Evolutionary conservation across 2,888 invertebrate species (phyloP), one percentile per base, ranked within the genome.

Genomic region (Heliconius aoede): DNA sequence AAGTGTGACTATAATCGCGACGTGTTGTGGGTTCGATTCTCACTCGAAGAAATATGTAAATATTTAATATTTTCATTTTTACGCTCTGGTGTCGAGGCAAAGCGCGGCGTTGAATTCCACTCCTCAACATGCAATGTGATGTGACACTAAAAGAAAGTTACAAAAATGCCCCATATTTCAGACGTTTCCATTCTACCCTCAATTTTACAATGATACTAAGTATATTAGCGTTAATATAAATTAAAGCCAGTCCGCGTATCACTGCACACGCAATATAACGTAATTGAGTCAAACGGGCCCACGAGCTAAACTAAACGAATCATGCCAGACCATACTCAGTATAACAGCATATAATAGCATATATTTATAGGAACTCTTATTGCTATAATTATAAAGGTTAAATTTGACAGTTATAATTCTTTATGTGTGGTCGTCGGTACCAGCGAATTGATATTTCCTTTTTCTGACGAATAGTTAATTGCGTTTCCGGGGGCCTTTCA

Each of bases 381-480:
- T 51, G 9, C 24, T 9, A 73, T 73, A 60, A 75, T 65, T 74
- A 76, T 76, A 80, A 76, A 76, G 67, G 51, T 58, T 76, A 78
- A 62, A 80, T 69, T 77, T 64, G 58, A n/a, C 26, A 26, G 60
- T 62, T 61, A 36, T 58, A 58, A 58, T 46, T 64, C 55, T 61
- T 30, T 60, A 72, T 65, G 74, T 78, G 76, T 80, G 78, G 76
- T 75, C 76, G 75, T 77, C 85, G 88, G 85, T 81, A 79, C 83
- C 84, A 84, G 86, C 88, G 92, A 94, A 94, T 94, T 94, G 94
- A 94, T 94, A 94, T 93, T 93, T 94, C 94, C 94, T 93, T 91
- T 93, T 92, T 89, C 90, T 89, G 88, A 86, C 88, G 87, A 87
- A 91, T 92, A 89, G 90, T 90, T 94, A 93, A 94, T 94, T 94